Conservation (phyloP, 1,140 invertebrate species). For the Chelonus insularis region DNA sequence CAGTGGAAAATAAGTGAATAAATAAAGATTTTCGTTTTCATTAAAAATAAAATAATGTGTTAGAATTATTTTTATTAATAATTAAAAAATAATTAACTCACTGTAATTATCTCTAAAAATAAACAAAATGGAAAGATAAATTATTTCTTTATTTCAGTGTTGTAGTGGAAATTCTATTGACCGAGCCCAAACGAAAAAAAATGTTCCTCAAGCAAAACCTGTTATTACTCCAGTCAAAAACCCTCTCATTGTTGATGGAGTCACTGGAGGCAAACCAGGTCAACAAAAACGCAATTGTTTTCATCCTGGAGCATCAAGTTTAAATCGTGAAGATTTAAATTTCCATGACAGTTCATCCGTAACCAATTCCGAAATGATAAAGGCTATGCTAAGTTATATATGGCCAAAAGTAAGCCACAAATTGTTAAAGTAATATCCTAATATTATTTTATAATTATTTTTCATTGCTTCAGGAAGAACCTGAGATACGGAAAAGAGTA, state of each 20-base stretch:
- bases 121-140: too few relatives aligned
- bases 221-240: slow-evolving; percentile 48
- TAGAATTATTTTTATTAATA: too few relatives aligned
- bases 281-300: slow-evolving; percentile 81
- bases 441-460: too few relatives aligned
- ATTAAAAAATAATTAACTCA: too few relatives aligned
- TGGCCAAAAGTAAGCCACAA: slow-evolving; percentile 86
- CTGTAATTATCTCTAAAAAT: too few relatives aligned
- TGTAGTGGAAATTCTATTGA: slow-evolving; percentile 55
- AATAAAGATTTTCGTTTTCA: too few relatives aligned
- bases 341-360: slow-evolving; percentile 65
- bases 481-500: slow-evolving; percentile 78
- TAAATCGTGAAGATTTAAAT: slow-evolving; percentile 68
- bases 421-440: too few relatives aligned
- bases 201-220: slow-evolving; percentile 49
- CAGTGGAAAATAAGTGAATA: too few relatives aligned
- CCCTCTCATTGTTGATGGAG: slow-evolving; percentile 42
- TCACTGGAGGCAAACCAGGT: slow-evolving; percentile 57
- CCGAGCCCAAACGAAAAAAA: slow-evolving; percentile 52
- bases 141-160: slow-evolving; percentile 41
- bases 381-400: slow-evolving; percentile 87
- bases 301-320: slow-evolving; percentile 80
- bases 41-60: too few relatives aligned
- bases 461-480: slow-evolving; percentile 76
- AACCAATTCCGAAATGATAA: slow-evolving; percentile 78